Percentiles rank a stretch among this genome's conserved stretches.
Evolutionary conservation across 1,140 invertebrate genomes (phyloP).

Genomic region (Eueides isabella): DNA sequence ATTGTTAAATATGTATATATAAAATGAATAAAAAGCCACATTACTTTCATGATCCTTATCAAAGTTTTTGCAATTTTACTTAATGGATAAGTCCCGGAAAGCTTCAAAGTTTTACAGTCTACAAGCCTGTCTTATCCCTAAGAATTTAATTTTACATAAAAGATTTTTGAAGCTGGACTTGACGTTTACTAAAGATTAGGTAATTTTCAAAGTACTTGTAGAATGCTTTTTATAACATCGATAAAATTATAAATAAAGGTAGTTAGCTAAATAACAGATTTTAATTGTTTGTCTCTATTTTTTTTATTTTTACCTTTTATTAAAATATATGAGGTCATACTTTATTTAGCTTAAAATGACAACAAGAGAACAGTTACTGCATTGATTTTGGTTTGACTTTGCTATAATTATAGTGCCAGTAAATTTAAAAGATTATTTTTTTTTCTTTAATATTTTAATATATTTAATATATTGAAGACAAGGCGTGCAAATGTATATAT

Average conservation of each 20-base stretch:
- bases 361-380: too few species aligned
- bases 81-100: slow-evolving; percentile 11
- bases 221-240: background rate
- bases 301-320: too few species aligned
- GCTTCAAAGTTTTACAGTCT: background rate
- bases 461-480: background rate
- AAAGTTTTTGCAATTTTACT: slow-evolving; percentile 23
- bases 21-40: background rate
- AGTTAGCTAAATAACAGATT: background rate
- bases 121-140: background rate
- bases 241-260: background rate
- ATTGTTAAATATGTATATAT: too few species aligned
- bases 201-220: background rate
- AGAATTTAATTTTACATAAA: slow-evolving; percentile 6
- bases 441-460: too few species aligned
- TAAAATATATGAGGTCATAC: too few species aligned
- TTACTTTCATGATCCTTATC: background rate
- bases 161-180: slow-evolving; percentile 6
- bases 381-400: too few species aligned
- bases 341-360: too few species aligned
- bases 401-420: too few species aligned
- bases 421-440: too few species aligned
- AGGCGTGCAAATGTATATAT: too few species aligned
- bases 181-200: background rate
- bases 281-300: too few species aligned